phyloP scores from a whole-genome alignment of 2,888 invertebrate genomes.

The Epiblema foenella region DNA sequence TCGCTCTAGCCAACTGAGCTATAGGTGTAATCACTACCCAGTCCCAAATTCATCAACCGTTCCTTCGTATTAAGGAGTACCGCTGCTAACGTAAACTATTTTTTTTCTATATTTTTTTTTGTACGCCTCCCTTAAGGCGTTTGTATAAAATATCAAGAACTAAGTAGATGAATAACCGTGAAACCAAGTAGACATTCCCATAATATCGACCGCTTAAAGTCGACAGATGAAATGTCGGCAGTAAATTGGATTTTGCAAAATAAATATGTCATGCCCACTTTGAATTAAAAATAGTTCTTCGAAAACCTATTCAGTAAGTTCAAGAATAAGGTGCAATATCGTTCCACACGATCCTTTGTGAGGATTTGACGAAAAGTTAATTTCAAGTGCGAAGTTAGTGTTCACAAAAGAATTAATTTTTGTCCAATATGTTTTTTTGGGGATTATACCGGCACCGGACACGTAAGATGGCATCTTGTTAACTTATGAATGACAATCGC shows the following conservation, averaged over 20 bases:
- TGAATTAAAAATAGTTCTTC: slow-evolving; percentile 57
- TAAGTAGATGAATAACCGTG: slow-evolving; percentile 72
- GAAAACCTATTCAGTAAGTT: slow-evolving; percentile 53
- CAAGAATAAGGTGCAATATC: slow-evolving; percentile 53
- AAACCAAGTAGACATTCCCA: slow-evolving; percentile 77
- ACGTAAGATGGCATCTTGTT: slow-evolving; percentile 69
- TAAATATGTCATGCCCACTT: slow-evolving; percentile 82
- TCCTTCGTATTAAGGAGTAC: no score
- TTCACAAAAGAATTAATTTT: slow-evolving; percentile 77
- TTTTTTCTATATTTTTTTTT: no score
- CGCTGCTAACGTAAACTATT: no score
- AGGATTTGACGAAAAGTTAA: slow-evolving; percentile 73
- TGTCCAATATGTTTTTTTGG: slow-evolving; percentile 68
- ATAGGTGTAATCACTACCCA: no score
- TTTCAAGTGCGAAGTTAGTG: slow-evolving; percentile 74
- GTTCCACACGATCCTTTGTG: slow-evolving; percentile 27
- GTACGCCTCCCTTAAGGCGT: no score
- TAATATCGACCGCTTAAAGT: slow-evolving; percentile 79
- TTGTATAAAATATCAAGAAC: no score
- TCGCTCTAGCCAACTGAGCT: no score
- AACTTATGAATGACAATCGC: slow-evolving; percentile 72
- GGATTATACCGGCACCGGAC: slow-evolving; percentile 66
- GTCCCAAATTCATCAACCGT: no score
- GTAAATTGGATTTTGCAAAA: slow-evolving; percentile 85
- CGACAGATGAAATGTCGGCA: slow-evolving; percentile 85